Conservation (phyloP, 1,140 invertebrate genomes). For the Subanguina moxae region DNA sequence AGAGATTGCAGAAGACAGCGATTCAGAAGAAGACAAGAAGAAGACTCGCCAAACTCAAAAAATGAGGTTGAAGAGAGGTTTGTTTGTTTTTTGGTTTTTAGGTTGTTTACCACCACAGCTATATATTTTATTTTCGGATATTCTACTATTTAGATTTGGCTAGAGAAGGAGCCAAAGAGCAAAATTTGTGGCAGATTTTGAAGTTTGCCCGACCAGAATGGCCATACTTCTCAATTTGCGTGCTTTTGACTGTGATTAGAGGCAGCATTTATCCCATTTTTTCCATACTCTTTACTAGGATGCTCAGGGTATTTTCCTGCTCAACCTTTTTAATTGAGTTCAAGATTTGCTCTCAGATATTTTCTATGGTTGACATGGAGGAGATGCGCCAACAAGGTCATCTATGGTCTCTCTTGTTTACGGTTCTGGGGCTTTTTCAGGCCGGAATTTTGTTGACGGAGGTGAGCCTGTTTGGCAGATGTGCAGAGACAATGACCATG, state of each 20-base stretch:
- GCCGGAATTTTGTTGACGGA: slow-evolving; percentile 32
- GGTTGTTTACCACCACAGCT: too few species aligned
- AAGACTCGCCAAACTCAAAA: not conserved
- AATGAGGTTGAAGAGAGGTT: not conserved
- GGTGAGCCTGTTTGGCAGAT: slow-evolving; percentile 40
- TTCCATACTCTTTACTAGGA: slow-evolving; percentile 45
- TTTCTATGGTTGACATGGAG: slow-evolving; percentile 31
- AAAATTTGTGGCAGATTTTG: slow-evolving; percentile 19
- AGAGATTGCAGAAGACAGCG: too few species aligned
- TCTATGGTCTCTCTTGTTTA: slow-evolving; percentile 50
- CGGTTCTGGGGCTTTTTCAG: slow-evolving; percentile 26
- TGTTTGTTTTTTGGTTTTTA: too few species aligned
- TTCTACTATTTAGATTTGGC: slow-evolving; percentile 10
- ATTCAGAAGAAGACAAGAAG: too few species aligned
- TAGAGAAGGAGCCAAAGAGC: slow-evolving; percentile 19
- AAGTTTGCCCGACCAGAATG: slow-evolving; percentile 28
- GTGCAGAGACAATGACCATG: slow-evolving; percentile 62
- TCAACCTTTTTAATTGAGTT: not conserved
- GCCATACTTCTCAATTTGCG: slow-evolving; percentile 10
- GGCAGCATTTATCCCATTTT: slow-evolving; percentile 38
- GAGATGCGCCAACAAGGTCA: slow-evolving; percentile 43
- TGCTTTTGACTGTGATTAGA: slow-evolving; percentile 16
- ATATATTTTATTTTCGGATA: too few species aligned
- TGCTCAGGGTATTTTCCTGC: slow-evolving; percentile 24
- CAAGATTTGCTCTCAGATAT: slow-evolving; percentile 37